Conservation (phyloP, 2,888 invertebrate genomes). For the Mechanitis mazaeus region DNA sequence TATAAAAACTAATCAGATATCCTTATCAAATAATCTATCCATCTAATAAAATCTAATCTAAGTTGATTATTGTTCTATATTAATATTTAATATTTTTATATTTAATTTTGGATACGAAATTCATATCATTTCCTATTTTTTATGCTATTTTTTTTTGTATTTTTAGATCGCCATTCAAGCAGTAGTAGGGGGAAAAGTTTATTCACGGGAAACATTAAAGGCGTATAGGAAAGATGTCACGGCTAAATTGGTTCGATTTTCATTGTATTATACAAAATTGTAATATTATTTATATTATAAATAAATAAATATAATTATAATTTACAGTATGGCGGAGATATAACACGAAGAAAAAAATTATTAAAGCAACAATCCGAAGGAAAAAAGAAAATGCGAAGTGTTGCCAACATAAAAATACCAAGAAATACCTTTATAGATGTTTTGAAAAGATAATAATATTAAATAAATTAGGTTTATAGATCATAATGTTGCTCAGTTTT, state of each 20-base stretch:
- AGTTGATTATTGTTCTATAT: no score
- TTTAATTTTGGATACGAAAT: no score
- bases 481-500: neutral
- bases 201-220: slow-evolving; percentile 91
- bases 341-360: slow-evolving; percentile 92
- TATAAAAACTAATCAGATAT: no score
- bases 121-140: no score
- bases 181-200: slow-evolving; percentile 83
- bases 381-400: slow-evolving; percentile 93
- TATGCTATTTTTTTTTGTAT: slow-evolving; percentile 7
- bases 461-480: neutral
- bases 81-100: no score
- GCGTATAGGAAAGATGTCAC: slow-evolving; percentile 95
- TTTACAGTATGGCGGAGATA: slow-evolving; percentile 91
- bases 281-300: neutral
- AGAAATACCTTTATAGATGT: slow-evolving; percentile 96
- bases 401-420: slow-evolving; percentile 94
- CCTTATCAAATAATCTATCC: no score
- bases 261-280: no score
- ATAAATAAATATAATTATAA: neutral
- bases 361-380: slow-evolving; percentile 94
- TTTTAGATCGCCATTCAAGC: slow-evolving; percentile 90
- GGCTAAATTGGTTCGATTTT: slow-evolving; percentile 87
- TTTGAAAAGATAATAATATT: slow-evolving; percentile 79
- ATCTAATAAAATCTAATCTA: no score